phyloP scores from a whole-genome alignment of 2,113 vertebrate species.

The Mastomys natalensis region DNA sequence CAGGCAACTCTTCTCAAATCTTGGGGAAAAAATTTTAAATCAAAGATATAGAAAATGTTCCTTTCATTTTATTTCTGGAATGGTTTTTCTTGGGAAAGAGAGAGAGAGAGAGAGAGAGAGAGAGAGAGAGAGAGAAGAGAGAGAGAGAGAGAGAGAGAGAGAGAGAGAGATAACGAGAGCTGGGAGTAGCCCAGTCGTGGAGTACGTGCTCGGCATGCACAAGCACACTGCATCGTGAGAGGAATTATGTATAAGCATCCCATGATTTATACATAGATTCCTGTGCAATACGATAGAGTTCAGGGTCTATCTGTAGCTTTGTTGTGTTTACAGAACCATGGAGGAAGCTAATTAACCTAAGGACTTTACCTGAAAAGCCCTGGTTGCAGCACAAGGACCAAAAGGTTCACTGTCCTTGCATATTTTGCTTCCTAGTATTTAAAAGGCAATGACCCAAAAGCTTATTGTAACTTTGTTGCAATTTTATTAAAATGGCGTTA shows the following conservation, averaged over 20 bases:
- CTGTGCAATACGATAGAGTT: neutral
- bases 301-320: conserved; percentile 31
- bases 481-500: neutral
- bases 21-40: neutral
- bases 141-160: neutral
- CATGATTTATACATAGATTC: conserved; percentile 45
- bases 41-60: neutral
- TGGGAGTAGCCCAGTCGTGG: neutral
- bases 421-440: conserved; percentile 39
- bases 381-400: neutral
- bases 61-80: conserved; percentile 30
- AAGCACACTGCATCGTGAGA: neutral
- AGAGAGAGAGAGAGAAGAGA: neutral
- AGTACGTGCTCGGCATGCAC: neutral
- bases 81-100: neutral
- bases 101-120: neutral
- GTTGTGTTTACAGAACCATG: conserved; percentile 50
- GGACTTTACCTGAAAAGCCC: conserved; percentile 26
- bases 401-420: neutral
- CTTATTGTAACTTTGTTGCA: conserved; percentile 24
- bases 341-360: conserved; percentile 38
- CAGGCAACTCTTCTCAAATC: conserved; percentile 8
- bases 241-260: conserved; percentile 9
- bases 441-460: conserved; percentile 32
- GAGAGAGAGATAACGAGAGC: neutral